Evolutionary conservation across 2,797 vertebrate genomes (phyloP).

Genomic region (Pagetopsis macropterus): DNA sequence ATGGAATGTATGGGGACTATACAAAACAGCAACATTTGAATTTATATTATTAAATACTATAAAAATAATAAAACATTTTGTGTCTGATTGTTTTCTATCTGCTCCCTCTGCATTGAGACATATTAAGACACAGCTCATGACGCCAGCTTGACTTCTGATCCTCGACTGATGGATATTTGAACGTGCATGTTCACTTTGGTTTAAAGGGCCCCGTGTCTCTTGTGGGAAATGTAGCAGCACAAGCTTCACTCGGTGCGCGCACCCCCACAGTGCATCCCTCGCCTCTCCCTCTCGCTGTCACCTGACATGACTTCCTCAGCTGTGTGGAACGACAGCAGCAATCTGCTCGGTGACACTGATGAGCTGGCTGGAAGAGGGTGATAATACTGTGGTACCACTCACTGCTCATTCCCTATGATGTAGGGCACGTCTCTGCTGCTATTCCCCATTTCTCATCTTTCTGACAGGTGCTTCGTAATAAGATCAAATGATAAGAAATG

Average conservation of each 20-base stretch:
- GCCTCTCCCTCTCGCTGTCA: constrained; percentile 66
- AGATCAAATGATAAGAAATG: constrained; percentile 79
- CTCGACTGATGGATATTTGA: constrained; percentile 68
- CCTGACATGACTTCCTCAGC: constrained; percentile 72
- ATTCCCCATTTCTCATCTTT: constrained; percentile 69
- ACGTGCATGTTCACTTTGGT: constrained; percentile 67
- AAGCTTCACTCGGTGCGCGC: constrained; percentile 40
- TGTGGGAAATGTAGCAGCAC: constrained; percentile 53
- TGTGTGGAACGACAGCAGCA: constrained; percentile 72
- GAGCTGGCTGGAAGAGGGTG: constrained; percentile 66
- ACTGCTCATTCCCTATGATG: constrained; percentile 70
- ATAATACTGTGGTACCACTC: constrained; percentile 62
- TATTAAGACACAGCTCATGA: constrained; percentile 28
- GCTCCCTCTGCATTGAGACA: background rate
- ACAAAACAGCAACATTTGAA: background rate
- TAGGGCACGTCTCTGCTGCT: constrained; percentile 71
- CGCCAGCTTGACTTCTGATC: constrained; percentile 61
- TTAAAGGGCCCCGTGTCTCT: constrained; percentile 66
- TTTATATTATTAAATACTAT: background rate
- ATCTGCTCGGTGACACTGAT: constrained; percentile 79
- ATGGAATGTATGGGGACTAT: background rate
- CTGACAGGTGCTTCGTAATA: constrained; percentile 69
- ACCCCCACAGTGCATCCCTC: constrained; percentile 57
- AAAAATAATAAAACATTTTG: too few species aligned
- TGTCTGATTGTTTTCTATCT: background rate